Percentiles rank a stretch among this genome's conserved stretches.
These are phyloP conservation scores for Drosophila insularis DNA, from an alignment of 1,140 invertebrate genomes.

Conservation along the genomic window DNA sequence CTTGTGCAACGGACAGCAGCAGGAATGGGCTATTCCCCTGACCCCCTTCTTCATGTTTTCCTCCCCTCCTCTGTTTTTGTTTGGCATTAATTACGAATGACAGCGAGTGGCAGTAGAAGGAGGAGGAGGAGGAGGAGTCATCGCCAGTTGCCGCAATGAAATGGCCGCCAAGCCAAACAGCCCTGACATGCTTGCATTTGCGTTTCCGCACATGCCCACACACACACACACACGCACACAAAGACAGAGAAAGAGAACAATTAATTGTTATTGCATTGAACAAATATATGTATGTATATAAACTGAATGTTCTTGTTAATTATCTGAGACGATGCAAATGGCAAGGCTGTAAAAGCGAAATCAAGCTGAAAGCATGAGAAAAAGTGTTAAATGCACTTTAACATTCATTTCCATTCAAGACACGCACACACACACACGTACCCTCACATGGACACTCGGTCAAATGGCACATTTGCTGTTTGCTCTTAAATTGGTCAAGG, in stretches of 20 bases:
- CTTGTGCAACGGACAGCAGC: neutral
- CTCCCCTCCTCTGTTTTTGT: neutral
- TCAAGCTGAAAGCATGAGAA: conserved; percentile 21
- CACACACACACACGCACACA: conserved; percentile 14
- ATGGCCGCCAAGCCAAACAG: conserved; percentile 60
- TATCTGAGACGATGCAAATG: conserved; percentile 53
- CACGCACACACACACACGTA: conserved; percentile 23
- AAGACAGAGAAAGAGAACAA: conserved; percentile 23
- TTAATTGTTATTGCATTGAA: conserved; percentile 64
- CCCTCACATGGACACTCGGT: neutral
- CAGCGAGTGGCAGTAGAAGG: conserved; percentile 34
- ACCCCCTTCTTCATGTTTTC: neutral
- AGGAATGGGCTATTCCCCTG: neutral
- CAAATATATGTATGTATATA: conserved; percentile 29
- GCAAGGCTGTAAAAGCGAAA: conserved; percentile 43
- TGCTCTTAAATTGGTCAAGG: conserved; percentile 69
- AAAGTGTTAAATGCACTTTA: conserved; percentile 67
- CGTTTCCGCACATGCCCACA: conserved; percentile 54
- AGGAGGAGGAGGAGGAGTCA: conserved; percentile 4
- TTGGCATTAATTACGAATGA: conserved; percentile 64
- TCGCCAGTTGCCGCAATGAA: conserved; percentile 34
- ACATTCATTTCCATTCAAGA: conserved; percentile 55
- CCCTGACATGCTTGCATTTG: conserved; percentile 70
- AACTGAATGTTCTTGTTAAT: conserved; percentile 68
- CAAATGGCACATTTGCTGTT: conserved; percentile 37